Percentiles rank a stretch among this genome's conserved stretches.
phyloP scores from a whole-genome alignment of 2,113 vertebrate species.

The Rhipidura dahli region DNA sequence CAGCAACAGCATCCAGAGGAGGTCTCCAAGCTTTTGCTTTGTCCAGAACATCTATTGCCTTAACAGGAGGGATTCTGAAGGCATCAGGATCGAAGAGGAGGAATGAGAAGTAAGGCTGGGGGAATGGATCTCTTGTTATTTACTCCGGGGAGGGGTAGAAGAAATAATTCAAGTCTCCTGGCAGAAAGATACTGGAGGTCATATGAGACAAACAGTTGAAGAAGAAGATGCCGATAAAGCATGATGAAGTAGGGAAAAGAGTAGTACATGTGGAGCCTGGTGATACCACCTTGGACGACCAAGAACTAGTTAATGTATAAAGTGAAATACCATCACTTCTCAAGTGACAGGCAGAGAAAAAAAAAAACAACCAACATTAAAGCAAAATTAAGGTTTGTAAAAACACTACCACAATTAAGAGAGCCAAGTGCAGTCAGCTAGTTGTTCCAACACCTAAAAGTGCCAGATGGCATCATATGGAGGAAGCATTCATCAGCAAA shows the following conservation, averaged over 20 bases:
- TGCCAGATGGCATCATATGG: background rate
- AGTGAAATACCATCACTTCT: background rate
- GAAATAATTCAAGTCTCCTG: background rate
- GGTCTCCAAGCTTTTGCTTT: background rate
- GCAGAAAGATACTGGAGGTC: background rate
- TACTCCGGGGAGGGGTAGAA: background rate
- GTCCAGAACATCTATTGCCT: background rate
- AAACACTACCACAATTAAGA: background rate
- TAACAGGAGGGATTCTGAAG: background rate
- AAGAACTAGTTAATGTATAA: background rate
- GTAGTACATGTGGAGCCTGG: accelerated
- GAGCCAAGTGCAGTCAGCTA: background rate
- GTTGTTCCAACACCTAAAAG: background rate
- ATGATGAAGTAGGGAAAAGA: background rate
- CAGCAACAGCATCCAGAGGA: background rate
- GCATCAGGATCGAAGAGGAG: background rate
- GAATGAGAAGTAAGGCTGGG: background rate
- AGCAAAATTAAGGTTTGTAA: background rate
- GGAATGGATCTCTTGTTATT: background rate
- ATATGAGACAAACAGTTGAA: background rate
- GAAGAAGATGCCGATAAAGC: background rate
- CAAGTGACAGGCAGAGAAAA: background rate
- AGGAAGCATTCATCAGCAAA: background rate
- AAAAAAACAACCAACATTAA: background rate
- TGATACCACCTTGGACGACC: background rate